Base-by-base conservation (phyloP, 2,113 vertebrate species). In the Physeter macrocephalus region DNA sequence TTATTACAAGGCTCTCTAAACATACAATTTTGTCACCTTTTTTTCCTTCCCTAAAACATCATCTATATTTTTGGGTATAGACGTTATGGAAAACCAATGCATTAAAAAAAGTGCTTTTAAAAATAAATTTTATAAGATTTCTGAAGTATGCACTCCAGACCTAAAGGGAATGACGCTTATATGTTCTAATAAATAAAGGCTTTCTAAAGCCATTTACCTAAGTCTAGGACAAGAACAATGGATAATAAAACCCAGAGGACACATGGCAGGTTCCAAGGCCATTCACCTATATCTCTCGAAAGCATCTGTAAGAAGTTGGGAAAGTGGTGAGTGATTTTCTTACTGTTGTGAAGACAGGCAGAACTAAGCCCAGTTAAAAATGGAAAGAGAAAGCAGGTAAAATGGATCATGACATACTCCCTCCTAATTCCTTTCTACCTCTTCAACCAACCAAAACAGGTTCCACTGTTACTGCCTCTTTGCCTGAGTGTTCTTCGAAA, bases 131-230 rank as follows among this genome's bases (percentile, higher is more conserved):
- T 17, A 36, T 41, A 67, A 41, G 43, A 71, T 41, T 93, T 96
- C 41, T 7, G 29, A 83, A 39, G 61, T 39, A 41, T 23, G 80
- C 6, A 21, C 23, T 94, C 46, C 20, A 88, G 29, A 46, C n/a
- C 62, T 90, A 36, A 12, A 54, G 41, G 52, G 84, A 96, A 77
- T 15, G 15, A 88, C 80, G 8, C 14, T 66, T 39, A 11, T 27
- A 36, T 9, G 27, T 84, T 96, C 57, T 95, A 71, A 64, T 88
- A 93, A 72, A 77, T 52, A 54, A 86, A 74, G 64, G n/a, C 23
- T 95, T 91, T 94, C 67, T 82, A 85, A 84, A 96, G 74, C 18
- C 34, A 71, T 89, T 96, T 86, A 41, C 52, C 87, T 39, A 93
- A 59, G 29, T 75, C 59, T 62, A 78, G 59, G 64, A 27, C 31